A percentile compares a stretch with the other conserved stretches of the same genome.
These are phyloP conservation scores for Crossocerus cetratus DNA, from an alignment of 2,888 invertebrate species.

Conservation along the genomic window DNA sequence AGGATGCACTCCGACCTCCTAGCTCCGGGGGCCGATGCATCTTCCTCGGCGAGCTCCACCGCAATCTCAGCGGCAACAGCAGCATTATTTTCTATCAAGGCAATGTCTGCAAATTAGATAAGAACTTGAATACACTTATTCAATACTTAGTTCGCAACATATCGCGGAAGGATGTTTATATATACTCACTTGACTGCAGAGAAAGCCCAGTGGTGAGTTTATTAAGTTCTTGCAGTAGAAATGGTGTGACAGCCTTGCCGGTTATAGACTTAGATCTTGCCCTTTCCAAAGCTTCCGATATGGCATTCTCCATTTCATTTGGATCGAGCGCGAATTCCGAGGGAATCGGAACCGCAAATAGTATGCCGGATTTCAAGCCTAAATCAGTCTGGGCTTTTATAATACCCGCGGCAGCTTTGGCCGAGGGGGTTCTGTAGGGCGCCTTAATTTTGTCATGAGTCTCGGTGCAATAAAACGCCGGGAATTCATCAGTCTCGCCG, in stretches of 20 bases:
- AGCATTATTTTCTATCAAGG: conserved; percentile 96
- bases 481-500: conserved; percentile 85
- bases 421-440: conserved; percentile 83
- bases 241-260: conserved; percentile 96
- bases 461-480: conserved; percentile 92
- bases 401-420: conserved; percentile 86
- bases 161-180: background rate
- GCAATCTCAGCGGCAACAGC: conserved; percentile 89
- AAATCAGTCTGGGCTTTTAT: conserved; percentile 80
- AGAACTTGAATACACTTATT: background rate
- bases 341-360: conserved; percentile 96
- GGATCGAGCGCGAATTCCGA: conserved; percentile 81
- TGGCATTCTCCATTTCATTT: conserved; percentile 82
- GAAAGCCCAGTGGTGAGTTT: conserved; percentile 90
- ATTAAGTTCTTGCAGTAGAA: conserved; percentile 87
- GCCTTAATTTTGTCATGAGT: conserved; percentile 83
- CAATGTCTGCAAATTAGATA: conserved; percentile 83
- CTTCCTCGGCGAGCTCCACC: conserved; percentile 59
- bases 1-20: conserved; percentile 4
- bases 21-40: background rate
- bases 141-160: background rate
- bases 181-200: conserved; percentile 87
- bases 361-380: conserved; percentile 83
- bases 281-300: conserved; percentile 83
- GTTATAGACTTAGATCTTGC: conserved; percentile 81